phyloP scores from a whole-genome alignment of 2,888 invertebrate genomes.

The Mesorhabditis belari region DNA sequence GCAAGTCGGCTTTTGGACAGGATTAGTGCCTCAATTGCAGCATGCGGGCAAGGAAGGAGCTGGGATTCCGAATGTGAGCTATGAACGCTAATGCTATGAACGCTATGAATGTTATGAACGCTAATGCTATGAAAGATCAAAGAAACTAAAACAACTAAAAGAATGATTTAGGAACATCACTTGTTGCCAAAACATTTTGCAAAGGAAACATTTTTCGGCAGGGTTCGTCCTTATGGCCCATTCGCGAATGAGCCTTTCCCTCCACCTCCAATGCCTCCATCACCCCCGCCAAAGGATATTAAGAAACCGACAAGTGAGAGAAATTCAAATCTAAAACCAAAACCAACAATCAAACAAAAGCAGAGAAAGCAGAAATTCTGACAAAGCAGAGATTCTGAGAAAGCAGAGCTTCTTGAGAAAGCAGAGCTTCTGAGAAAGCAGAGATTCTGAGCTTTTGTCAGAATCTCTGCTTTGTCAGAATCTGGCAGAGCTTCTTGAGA shows the following conservation, averaged over 20 bases:
- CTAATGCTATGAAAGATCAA: not conserved
- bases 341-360: not conserved
- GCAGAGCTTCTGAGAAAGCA: too few relatives aligned
- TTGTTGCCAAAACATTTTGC: constrained; percentile 45
- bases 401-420: too few relatives aligned
- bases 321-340: not conserved
- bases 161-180: constrained; percentile 42
- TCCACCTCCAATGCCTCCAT: constrained; percentile 50
- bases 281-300: constrained; percentile 32
- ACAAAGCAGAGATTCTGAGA: not conserved
- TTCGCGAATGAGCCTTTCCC: constrained; percentile 45
- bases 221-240: constrained; percentile 41
- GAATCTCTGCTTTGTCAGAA: too few relatives aligned
- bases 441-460: too few relatives aligned
- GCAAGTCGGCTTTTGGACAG: constrained; percentile 51
- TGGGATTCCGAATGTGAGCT: not conserved
- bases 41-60: constrained; percentile 24
- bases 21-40: constrained; percentile 48
- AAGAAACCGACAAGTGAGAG: constrained; percentile 26
- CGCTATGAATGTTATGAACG: not conserved
- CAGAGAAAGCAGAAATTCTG: not conserved
- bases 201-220: constrained; percentile 45
- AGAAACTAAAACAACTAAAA: not conserved
- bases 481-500: too few relatives aligned
- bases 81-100: not conserved